Conservation (phyloP, 2,797 vertebrate species). For the Pseudopleuronectes americanus region DNA sequence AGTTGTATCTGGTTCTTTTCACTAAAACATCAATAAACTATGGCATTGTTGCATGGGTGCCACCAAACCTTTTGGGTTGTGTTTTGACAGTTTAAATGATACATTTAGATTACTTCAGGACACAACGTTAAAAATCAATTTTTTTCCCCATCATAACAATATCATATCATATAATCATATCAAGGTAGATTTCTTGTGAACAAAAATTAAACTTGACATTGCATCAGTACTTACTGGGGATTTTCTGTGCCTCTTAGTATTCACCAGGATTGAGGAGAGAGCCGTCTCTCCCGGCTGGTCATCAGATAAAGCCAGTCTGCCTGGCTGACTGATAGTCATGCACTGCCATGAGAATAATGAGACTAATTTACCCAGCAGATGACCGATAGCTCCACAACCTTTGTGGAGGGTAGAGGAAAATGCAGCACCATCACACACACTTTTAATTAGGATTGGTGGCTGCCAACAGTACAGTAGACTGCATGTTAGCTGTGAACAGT, state of each 20-base stretch:
- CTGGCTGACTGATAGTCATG: conserved; percentile 77
- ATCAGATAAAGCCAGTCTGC: conserved; percentile 78
- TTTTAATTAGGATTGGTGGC: conserved; percentile 62
- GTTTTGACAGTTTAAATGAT: too few species aligned
- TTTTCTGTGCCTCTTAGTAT: conserved; percentile 23
- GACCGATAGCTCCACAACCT: conserved; percentile 79
- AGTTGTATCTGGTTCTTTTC: too few species aligned
- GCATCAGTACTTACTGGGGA: not conserved
- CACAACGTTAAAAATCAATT: too few species aligned
- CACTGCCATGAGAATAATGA: conserved; percentile 78
- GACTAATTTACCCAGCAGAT: conserved; percentile 81
- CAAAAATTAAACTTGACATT: not conserved
- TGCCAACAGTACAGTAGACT: conserved; percentile 10
- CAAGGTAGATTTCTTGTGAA: not conserved
- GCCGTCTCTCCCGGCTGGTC: conserved; percentile 54
- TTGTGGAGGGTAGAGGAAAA: conserved; percentile 51
- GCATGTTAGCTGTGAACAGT: conserved; percentile 4
- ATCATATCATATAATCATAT: not conserved
- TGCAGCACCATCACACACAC: conserved; percentile 46
- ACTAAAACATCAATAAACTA: too few species aligned
- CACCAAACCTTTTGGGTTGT: too few species aligned
- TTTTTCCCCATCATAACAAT: not conserved
- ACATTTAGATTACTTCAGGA: too few species aligned
- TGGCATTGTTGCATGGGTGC: too few species aligned
- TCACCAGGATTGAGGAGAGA: conserved; percentile 37